These are phyloP conservation scores for Anguilla marmorata DNA, from an alignment of 2,797 vertebrate genomes.

Conservation along the genomic window DNA sequence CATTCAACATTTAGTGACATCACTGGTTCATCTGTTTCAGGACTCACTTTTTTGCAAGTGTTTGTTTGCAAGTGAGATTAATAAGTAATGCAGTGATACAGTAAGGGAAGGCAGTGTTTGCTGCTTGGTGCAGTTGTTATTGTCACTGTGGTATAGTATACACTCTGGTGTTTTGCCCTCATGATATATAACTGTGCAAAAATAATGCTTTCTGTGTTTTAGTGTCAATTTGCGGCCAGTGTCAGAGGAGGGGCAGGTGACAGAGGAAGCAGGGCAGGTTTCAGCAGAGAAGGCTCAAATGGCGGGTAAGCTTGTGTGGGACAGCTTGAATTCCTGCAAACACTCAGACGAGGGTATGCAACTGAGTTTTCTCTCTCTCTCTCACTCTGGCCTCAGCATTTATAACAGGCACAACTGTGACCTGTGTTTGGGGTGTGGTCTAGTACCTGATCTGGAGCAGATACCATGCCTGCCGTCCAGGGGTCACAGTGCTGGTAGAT, in stretches of 20 bases:
- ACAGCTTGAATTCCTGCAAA: background rate
- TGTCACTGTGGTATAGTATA: too few relatives aligned
- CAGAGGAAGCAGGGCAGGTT: conserved; percentile 47
- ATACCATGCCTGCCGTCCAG: conserved; percentile 76
- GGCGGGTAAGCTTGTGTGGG: conserved; percentile 53
- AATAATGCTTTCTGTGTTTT: too few relatives aligned
- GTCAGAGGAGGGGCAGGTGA: background rate
- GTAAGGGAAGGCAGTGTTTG: background rate
- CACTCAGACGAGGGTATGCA: background rate
- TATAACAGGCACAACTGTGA: background rate
- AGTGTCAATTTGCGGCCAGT: conserved; percentile 45
- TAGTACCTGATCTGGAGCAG: conserved; percentile 84
- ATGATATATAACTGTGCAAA: too few relatives aligned
- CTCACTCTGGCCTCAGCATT: background rate
- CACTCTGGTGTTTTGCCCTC: too few relatives aligned
- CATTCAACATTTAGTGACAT: background rate
- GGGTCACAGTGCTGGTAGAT: conserved; percentile 89
- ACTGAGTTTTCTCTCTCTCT: background rate
- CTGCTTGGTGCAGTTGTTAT: too few relatives aligned
- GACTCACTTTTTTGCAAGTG: too few relatives aligned
- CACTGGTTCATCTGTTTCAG: too few relatives aligned
- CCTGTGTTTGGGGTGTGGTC: background rate
- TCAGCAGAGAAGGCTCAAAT: conserved; percentile 35
- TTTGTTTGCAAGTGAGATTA: background rate
- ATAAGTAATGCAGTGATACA: background rate